Conservation (phyloP, 2,113 vertebrate species). For the Chionomys nivalis region DNA sequence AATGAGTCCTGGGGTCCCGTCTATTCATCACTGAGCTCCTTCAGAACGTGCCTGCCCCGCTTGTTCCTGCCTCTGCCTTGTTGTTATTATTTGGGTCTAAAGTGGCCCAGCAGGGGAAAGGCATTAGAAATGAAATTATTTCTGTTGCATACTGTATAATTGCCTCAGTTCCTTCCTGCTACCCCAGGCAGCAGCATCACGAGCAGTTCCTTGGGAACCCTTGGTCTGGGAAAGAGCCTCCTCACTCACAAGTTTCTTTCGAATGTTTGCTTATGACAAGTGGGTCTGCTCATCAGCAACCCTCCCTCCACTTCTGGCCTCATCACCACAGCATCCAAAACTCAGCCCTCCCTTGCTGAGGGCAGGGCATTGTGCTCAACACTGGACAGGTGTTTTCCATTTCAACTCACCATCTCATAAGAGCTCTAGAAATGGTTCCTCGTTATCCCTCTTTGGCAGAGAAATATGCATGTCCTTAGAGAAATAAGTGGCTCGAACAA, state of each 20-base stretch:
- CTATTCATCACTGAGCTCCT: neutral
- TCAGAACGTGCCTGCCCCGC: slow-evolving; percentile 33
- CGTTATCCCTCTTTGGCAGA: neutral
- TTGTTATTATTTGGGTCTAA: slow-evolving; percentile 76
- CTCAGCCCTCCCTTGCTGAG: neutral
- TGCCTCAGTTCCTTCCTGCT: slow-evolving; percentile 67
- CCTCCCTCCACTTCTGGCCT: neutral
- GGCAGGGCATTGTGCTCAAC: neutral
- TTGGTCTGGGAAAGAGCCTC: slow-evolving; percentile 52
- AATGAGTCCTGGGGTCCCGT: neutral
- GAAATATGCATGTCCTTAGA: neutral
- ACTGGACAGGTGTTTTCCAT: neutral
- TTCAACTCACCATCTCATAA: neutral
- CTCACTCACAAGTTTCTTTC: slow-evolving; percentile 26
- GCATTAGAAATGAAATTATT: slow-evolving; percentile 79
- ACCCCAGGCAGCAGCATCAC: slow-evolving; percentile 68
- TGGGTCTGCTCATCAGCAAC: neutral
- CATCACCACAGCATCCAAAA: neutral
- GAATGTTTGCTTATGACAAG: slow-evolving; percentile 43
- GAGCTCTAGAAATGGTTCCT: neutral
- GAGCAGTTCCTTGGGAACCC: slow-evolving; percentile 48
- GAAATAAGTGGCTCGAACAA: neutral
- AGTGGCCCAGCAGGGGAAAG: slow-evolving; percentile 77
- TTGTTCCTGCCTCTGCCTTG: slow-evolving; percentile 2
- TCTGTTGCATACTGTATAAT: slow-evolving; percentile 69